Evolutionary conservation across 2,797 vertebrate genomes (phyloP).

Genomic region (Amblyopsis hoosieri): DNA sequence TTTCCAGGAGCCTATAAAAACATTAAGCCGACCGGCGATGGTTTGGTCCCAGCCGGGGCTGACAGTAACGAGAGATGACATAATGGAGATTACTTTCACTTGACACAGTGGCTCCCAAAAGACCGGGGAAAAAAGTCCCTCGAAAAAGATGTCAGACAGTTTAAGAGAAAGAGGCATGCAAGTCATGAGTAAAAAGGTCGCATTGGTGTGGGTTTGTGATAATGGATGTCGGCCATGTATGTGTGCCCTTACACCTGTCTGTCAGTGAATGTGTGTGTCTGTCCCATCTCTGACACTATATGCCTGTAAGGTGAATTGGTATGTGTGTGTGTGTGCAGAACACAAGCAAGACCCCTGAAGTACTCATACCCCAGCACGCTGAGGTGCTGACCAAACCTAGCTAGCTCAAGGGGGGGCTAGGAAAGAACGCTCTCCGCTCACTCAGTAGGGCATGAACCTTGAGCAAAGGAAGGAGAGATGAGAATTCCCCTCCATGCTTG

Average conservation of each 20-base stretch:
- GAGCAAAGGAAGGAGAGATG: slow-evolving; percentile 17
- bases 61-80: slow-evolving; percentile 63
- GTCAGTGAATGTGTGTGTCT: background rate
- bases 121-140: slow-evolving; percentile 31
- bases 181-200: background rate
- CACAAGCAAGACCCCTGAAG: slow-evolving; percentile 11
- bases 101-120: slow-evolving; percentile 59
- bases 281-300: background rate
- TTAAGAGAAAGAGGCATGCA: slow-evolving; percentile 10
- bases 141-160: slow-evolving; percentile 22
- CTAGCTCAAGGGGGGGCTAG: slow-evolving; percentile 9
- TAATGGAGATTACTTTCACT: slow-evolving; percentile 56
- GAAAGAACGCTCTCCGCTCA: slow-evolving; percentile 45
- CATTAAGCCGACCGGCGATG: slow-evolving; percentile 35
- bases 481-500: slow-evolving; percentile 6
- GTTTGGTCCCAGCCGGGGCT: slow-evolving; percentile 24
- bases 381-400: slow-evolving; percentile 10
- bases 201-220: background rate
- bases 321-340: background rate
- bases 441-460: slow-evolving; percentile 13
- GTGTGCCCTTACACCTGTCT: slow-evolving; percentile 2
- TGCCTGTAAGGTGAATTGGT: background rate
- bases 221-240: background rate
- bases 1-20: slow-evolving; percentile 52
- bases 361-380: slow-evolving; percentile 39